Evolutionary conservation across 2,888 invertebrate species (phyloP).

Genomic region (Drosophila rellima): DNA sequence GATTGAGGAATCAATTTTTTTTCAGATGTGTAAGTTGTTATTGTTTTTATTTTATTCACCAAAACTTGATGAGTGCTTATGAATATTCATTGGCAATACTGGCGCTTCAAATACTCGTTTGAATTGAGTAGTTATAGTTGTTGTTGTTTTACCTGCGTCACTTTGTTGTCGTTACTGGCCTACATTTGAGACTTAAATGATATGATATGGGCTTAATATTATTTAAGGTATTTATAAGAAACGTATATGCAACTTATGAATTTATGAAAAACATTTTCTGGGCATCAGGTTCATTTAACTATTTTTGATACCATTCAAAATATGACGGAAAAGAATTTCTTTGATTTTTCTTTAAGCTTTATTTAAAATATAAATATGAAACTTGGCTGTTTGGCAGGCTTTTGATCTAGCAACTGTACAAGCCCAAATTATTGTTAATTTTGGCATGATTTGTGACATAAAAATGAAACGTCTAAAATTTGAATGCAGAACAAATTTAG

Average conservation of each 20-base stretch:
- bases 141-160: conserved; percentile 27
- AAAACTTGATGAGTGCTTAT: conserved; percentile 40
- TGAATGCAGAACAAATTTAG: too few species aligned
- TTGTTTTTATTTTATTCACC: conserved; percentile 14
- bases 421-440: too few species aligned
- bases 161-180: conserved; percentile 45
- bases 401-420: too few species aligned
- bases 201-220: conserved; percentile 7
- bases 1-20: conserved; percentile 19
- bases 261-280: not conserved
- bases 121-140: conserved; percentile 10
- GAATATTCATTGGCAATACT: conserved; percentile 61
- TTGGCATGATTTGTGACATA: too few species aligned
- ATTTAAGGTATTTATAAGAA: conserved; percentile 18
- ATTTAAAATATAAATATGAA: not conserved
- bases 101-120: conserved; percentile 58
- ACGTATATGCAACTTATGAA: not conserved
- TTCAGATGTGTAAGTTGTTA: conserved; percentile 26
- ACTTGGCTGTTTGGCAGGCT: too few species aligned
- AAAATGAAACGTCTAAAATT: too few species aligned
- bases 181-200: conserved; percentile 44
- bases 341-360: not conserved
- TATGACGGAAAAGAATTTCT: not conserved
- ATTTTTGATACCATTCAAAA: not conserved
- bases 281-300: not conserved